phyloP scores from a whole-genome alignment of 1,140 invertebrate species.

The Neelides sp. region DNA sequence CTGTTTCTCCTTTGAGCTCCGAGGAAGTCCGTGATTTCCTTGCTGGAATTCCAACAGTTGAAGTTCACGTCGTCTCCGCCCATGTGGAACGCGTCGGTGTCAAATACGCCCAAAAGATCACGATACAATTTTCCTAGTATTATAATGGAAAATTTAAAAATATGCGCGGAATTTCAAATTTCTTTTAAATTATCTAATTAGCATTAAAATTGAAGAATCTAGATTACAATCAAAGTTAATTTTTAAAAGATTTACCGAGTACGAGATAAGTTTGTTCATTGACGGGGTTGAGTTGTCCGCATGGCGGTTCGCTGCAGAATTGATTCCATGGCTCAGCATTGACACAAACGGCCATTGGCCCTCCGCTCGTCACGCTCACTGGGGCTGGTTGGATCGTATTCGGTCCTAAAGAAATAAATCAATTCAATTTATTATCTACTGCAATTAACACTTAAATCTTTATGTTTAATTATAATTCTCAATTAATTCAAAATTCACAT shows the following conservation, averaged over 20 bases:
- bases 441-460: not conserved
- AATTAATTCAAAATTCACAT: not conserved
- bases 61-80: constrained; percentile 37
- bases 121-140: constrained; percentile 28
- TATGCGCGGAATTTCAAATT: not conserved
- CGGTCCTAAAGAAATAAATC: constrained; percentile 18
- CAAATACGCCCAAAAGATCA: constrained; percentile 29
- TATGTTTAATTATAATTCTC: not conserved
- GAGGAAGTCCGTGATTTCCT: constrained; percentile 34
- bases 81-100: constrained; percentile 34
- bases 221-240: not conserved
- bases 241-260: constrained; percentile 18
- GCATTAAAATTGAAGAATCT: not conserved
- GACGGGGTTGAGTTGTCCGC: constrained; percentile 33
- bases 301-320: constrained; percentile 34
- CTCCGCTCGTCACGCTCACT: constrained; percentile 28
- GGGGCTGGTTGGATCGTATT: constrained; percentile 31
- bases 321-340: constrained; percentile 35
- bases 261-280: constrained; percentile 34
- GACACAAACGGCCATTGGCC: constrained; percentile 34
- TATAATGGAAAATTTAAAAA: not conserved
- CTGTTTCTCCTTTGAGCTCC: constrained; percentile 29
- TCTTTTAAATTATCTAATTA: not conserved
- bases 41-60: constrained; percentile 35
- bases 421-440: no score